phyloP scores from a whole-genome alignment of 2,113 vertebrate genomes.

The Seriola dumerili region DNA sequence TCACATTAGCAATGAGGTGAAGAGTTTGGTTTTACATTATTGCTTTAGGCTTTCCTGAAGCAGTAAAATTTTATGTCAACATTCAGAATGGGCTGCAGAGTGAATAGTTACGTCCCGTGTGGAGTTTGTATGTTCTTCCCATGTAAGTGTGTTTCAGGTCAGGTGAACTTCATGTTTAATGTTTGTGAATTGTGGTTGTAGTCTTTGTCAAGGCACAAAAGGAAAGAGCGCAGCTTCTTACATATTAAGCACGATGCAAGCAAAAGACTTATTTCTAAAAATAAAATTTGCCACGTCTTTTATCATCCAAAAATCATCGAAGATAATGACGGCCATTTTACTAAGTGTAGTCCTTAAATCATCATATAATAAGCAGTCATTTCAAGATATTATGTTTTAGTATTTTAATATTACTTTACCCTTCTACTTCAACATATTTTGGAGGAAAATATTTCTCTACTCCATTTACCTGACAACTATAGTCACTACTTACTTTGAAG shows the following conservation, averaged over 20 bases:
- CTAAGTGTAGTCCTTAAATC: no score
- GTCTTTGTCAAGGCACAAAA: neutral
- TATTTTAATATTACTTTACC: no score
- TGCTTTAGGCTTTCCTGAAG: constrained; percentile 13
- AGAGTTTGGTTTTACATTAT: constrained; percentile 37
- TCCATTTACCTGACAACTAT: no score
- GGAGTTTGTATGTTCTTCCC: neutral
- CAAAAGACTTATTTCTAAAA: no score
- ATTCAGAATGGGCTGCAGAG: neutral
- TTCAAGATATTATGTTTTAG: no score
- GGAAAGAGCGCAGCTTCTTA: neutral
- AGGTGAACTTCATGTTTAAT: neutral
- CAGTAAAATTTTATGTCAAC: neutral
- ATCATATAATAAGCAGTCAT: no score
- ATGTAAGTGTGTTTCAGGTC: neutral
- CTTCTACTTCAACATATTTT: no score
- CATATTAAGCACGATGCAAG: neutral
- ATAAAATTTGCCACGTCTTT: no score
- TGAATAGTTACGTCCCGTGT: neutral
- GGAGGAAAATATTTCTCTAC: no score
- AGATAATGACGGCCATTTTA: no score
- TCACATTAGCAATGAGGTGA: neutral
- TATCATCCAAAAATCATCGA: no score
- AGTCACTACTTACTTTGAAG: no score
- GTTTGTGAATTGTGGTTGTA: neutral